phyloP scores from a whole-genome alignment of 2,888 invertebrate species.

The Pseudeuparius sepicola region DNA sequence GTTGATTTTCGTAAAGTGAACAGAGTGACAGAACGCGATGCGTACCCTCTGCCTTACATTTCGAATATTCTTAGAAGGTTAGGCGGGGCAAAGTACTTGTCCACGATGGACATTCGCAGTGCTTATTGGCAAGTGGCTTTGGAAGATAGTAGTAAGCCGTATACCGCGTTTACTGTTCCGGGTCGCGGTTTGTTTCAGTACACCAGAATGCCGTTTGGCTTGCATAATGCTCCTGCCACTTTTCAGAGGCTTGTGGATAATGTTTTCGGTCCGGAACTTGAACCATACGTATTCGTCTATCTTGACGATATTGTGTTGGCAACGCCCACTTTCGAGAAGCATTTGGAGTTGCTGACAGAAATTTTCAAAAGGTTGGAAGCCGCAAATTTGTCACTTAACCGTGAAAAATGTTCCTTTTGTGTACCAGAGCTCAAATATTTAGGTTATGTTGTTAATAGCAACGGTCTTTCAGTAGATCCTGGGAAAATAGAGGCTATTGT shows the following conservation, averaged over 20 bases:
- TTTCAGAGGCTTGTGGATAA: conserved; percentile 23
- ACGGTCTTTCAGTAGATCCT: conserved; percentile 14
- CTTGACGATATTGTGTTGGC: conserved; percentile 25
- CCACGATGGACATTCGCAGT: conserved; percentile 10
- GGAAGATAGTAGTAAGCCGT: conserved; percentile 3
- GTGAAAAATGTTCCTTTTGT: too few species aligned
- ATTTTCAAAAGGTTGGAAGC: conserved; percentile 22
- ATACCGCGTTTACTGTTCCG: conserved; percentile 27
- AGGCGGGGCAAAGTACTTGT: too few species aligned
- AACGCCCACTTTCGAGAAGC: conserved; percentile 19
- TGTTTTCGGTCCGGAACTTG: conserved; percentile 22
- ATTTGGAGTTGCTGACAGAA: conserved; percentile 17
- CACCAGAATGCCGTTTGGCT: conserved; percentile 24
- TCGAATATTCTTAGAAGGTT: neutral
- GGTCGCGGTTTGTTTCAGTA: conserved; percentile 27
- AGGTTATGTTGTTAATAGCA: conserved; percentile 10
- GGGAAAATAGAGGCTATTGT: conserved; percentile 14
- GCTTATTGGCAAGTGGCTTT: conserved; percentile 9
- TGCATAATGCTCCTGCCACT: conserved; percentile 24
- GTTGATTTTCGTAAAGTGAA: too few species aligned
- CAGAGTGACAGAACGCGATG: too few species aligned
- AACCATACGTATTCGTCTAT: conserved; percentile 24
- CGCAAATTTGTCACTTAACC: too few species aligned
- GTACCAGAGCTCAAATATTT: conserved; percentile 16
- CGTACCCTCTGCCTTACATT: neutral